Evolutionary conservation across 2,797 vertebrate species (phyloP).

Genomic region (Rhynchonycteris naso): DNA sequence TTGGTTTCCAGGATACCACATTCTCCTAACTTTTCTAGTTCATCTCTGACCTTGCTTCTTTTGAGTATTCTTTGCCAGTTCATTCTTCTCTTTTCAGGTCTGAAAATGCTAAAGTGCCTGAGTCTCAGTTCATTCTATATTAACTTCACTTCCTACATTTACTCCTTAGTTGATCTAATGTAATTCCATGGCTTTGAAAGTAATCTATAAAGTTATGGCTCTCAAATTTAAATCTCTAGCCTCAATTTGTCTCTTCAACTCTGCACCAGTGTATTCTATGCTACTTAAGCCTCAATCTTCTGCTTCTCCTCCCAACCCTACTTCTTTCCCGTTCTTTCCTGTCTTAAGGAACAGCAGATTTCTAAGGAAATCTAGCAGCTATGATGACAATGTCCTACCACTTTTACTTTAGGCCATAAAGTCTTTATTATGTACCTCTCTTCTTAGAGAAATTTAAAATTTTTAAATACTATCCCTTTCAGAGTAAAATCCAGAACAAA

Average conservation of each 20-base stretch:
- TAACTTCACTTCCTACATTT: constrained; percentile 16
- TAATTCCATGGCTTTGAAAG: constrained; percentile 17
- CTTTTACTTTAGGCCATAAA: not conserved
- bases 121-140: not conserved
- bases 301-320: not conserved
- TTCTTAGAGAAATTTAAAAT: constrained; percentile 24
- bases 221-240: constrained; percentile 12
- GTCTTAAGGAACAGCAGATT: not conserved
- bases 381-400: not conserved
- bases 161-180: not conserved
- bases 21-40: constrained; percentile 36
- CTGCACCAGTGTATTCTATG: not conserved
- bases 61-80: not conserved
- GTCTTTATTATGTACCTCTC: not conserved
- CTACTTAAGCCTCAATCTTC: not conserved
- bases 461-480: constrained; percentile 49
- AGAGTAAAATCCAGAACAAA: not conserved
- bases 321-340: not conserved
- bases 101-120: not conserved
- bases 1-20: constrained; percentile 49
- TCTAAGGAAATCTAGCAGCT: not conserved
- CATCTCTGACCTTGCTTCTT: not conserved
- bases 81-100: not conserved
- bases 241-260: not conserved
- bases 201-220: not conserved